Base-by-base conservation (phyloP, 2,113 vertebrate species). In the Tympanuchus pallidicinctus region DNA sequence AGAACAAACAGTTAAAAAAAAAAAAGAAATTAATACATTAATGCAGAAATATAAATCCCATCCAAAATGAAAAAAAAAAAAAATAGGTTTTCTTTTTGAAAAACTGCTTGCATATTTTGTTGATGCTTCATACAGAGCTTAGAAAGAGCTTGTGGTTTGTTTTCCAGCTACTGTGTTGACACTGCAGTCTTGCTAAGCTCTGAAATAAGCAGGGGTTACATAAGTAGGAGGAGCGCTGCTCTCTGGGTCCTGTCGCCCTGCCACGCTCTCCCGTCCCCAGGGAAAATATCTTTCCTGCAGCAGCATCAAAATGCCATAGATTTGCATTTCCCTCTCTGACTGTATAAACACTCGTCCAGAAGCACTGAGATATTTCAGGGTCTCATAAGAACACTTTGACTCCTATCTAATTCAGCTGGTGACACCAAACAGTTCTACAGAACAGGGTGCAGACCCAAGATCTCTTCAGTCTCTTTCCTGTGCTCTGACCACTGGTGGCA, bases 101-200 rank as follows among this genome's bases (percentile, higher is more conserved):
- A 86, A 73, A 66, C 70, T 67, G 45, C 54, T 48, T 42, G 13
- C 20, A 17, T 63, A 85, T 79, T 76, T 85, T 65, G 81, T 78
- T 34, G 36, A 63, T 67, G n/a, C 24, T 77, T 90, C 56, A 27
- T 22, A 78, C 45, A 48, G 88, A 82, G 86, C 45, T 78, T 48
- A 63, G 28, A 63, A 88, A 73, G 14, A 59, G 32, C 24, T 67
- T 9, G 4, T 66, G 25, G 19, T 64, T 57, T 61, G 11, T 67
- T 92, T 92, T 95, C 71, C 77, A 90, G 63, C 47, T 82, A 69
- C 57, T n/a, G 42, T 81, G 32, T 69, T 86, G 45, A 84, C 59
- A 78, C 52, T 30, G 52, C 52, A 54, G 52, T 15, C 52, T 27
- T 54, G 52, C 52, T 54, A 54, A 30, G 52, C 52, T 28, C 52